Evolutionary conservation across 2,888 invertebrate species (phyloP).

Genomic region (Danaus chrysippus): DNA sequence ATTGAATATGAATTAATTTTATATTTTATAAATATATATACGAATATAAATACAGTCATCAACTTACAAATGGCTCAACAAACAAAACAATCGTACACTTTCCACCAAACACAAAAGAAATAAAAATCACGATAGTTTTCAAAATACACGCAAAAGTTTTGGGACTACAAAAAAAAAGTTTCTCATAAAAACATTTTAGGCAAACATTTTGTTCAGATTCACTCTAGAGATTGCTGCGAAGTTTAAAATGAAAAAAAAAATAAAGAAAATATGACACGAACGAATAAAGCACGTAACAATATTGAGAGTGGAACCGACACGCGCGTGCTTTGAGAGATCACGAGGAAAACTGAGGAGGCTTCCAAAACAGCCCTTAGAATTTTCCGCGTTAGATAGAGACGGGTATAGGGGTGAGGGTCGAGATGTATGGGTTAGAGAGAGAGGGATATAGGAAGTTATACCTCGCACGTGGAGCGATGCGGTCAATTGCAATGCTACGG

Average conservation of each 20-base stretch:
- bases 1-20: constrained; percentile 3
- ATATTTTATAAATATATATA: neutral
- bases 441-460: constrained; percentile 47
- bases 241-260: constrained; percentile 15
- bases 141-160: constrained; percentile 12
- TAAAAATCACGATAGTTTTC: constrained; percentile 10
- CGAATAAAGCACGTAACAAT: constrained; percentile 13
- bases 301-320: constrained; percentile 38
- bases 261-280: constrained; percentile 18
- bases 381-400: constrained; percentile 60
- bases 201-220: neutral
- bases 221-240: constrained; percentile 12
- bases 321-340: constrained; percentile 49
- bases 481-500: constrained; percentile 74
- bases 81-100: constrained; percentile 10
- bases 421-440: constrained; percentile 43
- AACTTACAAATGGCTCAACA: constrained; percentile 12
- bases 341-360: constrained; percentile 63
- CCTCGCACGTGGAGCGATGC: constrained; percentile 70
- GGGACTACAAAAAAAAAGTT: neutral
- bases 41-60: neutral
- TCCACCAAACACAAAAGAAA: constrained; percentile 15
- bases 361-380: constrained; percentile 59
- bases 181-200: neutral
- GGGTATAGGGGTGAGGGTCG: constrained; percentile 37